A percentile compares a stretch with the other conserved stretches of the same genome.
phyloP scores from a whole-genome alignment of 1,140 invertebrate species.

The Euglossa dilemma region DNA sequence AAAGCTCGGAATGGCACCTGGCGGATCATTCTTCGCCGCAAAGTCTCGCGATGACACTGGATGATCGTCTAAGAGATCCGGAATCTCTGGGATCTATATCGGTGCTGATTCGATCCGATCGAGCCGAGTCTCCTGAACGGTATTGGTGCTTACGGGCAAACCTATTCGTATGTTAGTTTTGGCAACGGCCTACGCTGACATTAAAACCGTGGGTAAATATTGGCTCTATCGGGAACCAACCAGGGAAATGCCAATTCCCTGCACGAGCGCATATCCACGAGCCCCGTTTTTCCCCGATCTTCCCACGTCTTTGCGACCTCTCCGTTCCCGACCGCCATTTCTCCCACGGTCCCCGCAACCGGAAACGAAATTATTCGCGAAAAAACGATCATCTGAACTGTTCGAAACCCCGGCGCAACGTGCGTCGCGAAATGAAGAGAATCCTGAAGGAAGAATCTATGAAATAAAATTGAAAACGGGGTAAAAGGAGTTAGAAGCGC shows the following conservation, averaged over 20 bases:
- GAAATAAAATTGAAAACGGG: too few relatives aligned
- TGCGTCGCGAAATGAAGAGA: too few relatives aligned
- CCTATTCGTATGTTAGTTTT: conserved; percentile 71
- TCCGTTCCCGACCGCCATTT: background rate
- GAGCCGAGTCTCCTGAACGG: background rate
- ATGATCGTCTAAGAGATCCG: conserved; percentile 4
- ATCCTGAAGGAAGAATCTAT: too few relatives aligned
- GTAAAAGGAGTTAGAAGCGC: too few relatives aligned
- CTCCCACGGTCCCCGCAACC: background rate
- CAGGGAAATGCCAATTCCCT: conserved; percentile 58
- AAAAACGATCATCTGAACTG: background rate
- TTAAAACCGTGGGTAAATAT: conserved; percentile 68
- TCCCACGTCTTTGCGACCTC: background rate
- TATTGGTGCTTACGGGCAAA: conserved; percentile 58
- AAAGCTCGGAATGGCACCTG: background rate
- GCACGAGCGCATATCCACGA: conserved; percentile 31
- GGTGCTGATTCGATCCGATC: conserved; percentile 20
- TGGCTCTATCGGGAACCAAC: conserved; percentile 64
- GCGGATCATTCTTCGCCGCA: background rate
- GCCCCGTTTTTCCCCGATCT: background rate
- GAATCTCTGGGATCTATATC: conserved; percentile 7
- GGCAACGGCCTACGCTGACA: conserved; percentile 65
- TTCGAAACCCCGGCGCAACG: background rate
- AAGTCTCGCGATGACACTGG: background rate
- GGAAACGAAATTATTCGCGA: background rate